Conservation (phyloP, 2,888 invertebrate species). For the Sphaerophoria rueppellii region DNA sequence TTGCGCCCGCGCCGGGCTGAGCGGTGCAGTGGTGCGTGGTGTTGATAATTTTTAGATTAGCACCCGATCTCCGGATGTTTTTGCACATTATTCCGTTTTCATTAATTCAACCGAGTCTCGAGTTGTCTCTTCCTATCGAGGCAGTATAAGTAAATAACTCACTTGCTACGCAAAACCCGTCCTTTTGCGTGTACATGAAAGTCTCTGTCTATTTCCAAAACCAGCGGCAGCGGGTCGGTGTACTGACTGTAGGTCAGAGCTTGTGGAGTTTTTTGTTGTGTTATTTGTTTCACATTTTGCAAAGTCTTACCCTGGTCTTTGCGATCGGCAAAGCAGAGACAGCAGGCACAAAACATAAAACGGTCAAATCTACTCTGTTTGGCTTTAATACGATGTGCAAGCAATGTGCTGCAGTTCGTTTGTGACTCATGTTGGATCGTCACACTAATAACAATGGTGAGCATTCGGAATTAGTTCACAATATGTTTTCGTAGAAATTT, state of each 20-base stretch:
- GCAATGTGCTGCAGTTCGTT: not conserved
- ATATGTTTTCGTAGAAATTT: constrained; percentile 24
- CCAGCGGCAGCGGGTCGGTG: not conserved
- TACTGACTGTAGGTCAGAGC: constrained; percentile 39
- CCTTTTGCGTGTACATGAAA: constrained; percentile 61
- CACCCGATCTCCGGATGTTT: constrained; percentile 65
- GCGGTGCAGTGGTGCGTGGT: constrained; percentile 31
- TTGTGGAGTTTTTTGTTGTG: constrained; percentile 19
- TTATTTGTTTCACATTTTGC: constrained; percentile 10
- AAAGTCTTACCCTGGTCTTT: constrained; percentile 12
- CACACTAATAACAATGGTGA: no score
- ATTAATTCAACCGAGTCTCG: constrained; percentile 18
- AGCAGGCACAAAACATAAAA: constrained; percentile 48
- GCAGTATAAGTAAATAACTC: constrained; percentile 19
- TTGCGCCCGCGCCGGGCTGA: not conserved
- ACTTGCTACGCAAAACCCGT: constrained; percentile 46
- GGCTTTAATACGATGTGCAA: constrained; percentile 20
- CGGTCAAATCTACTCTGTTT: constrained; percentile 20
- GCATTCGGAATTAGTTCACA: constrained; percentile 29
- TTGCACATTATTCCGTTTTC: constrained; percentile 47
- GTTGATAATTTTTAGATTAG: constrained; percentile 71
- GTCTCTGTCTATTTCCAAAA: no score
- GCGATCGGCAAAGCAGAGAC: constrained; percentile 24
- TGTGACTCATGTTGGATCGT: constrained; percentile 32
- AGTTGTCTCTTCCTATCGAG: constrained; percentile 41